Percentiles rank a stretch among this genome's conserved stretches.
Conservation (phyloP, 2,888 invertebrate species). For the Leptinotarsa juncta region DNA sequence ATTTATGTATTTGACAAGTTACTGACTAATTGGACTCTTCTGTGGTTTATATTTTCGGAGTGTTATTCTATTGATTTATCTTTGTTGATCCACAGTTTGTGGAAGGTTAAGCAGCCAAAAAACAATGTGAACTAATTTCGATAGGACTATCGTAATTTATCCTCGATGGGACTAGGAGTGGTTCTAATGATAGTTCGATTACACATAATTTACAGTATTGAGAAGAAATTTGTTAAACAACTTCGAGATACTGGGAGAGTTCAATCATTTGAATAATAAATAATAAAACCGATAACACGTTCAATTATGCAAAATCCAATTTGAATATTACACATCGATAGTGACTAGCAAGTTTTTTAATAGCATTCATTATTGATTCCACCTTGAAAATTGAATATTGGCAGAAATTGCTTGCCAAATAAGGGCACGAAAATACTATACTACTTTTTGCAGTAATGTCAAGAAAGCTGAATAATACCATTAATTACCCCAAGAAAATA, state of each 20-base stretch:
- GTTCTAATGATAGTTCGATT: too few species aligned
- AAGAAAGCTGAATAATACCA: background rate
- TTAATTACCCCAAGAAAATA: too few species aligned
- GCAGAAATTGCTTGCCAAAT: background rate
- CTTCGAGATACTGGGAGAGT: constrained; percentile 4
- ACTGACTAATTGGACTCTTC: too few species aligned
- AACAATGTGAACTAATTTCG: too few species aligned
- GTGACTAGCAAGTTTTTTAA: constrained; percentile 20
- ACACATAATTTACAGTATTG: background rate
- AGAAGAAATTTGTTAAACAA: constrained; percentile 21
- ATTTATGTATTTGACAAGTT: too few species aligned
- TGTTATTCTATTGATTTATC: too few species aligned
- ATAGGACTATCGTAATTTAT: too few species aligned
- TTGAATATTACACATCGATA: constrained; percentile 19
- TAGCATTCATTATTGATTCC: constrained; percentile 9
- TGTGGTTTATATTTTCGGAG: too few species aligned
- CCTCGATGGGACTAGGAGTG: too few species aligned
- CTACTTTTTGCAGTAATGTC: background rate
- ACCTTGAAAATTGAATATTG: constrained; percentile 13
- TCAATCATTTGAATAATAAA: background rate
- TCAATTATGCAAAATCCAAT: constrained; percentile 19
- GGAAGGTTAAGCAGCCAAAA: too few species aligned
- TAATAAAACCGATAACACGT: constrained; percentile 11
- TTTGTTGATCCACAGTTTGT: too few species aligned
- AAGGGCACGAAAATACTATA: constrained; percentile 12